Evolutionary conservation across 2,113 vertebrate species (phyloP).

Genomic region (Gymnorhina tibicen): DNA sequence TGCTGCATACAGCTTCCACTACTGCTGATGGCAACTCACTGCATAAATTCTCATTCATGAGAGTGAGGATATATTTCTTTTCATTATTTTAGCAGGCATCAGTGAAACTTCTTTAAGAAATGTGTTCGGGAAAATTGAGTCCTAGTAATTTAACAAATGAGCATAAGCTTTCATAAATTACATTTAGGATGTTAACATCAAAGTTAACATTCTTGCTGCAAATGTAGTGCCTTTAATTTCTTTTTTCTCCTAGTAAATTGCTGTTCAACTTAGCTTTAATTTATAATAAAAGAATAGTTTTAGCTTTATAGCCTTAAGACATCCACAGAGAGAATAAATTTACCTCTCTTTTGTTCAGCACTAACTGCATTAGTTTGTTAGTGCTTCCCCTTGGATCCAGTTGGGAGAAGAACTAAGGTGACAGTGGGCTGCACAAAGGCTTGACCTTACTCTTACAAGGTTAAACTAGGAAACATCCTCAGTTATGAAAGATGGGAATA

Average conservation of each 20-base stretch:
- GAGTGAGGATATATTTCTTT: background rate
- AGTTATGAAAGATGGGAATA: background rate
- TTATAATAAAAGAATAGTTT: background rate
- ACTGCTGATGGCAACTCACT: background rate
- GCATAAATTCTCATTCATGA: background rate
- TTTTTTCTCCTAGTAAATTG: background rate
- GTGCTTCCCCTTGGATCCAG: background rate
- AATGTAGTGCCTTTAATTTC: background rate
- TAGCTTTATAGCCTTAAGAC: background rate
- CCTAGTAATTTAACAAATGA: background rate
- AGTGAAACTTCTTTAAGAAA: background rate
- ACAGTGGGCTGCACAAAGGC: background rate
- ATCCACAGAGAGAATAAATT: background rate
- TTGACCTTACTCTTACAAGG: background rate
- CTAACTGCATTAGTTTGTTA: background rate
- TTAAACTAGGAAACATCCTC: background rate
- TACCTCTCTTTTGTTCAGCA: background rate
- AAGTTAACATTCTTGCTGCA: background rate
- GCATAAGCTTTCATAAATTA: slow-evolving; percentile 1
- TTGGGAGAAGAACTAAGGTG: background rate
- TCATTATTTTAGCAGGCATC: background rate
- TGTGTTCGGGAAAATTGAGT: background rate
- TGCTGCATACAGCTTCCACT: background rate
- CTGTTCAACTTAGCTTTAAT: background rate
- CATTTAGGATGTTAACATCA: background rate